A percentile compares a stretch with the other conserved stretches of the same genome.
These are phyloP conservation scores for Arrhamphus sclerolepis DNA, from an alignment of 2,797 vertebrate species.

Conservation along the genomic window DNA sequence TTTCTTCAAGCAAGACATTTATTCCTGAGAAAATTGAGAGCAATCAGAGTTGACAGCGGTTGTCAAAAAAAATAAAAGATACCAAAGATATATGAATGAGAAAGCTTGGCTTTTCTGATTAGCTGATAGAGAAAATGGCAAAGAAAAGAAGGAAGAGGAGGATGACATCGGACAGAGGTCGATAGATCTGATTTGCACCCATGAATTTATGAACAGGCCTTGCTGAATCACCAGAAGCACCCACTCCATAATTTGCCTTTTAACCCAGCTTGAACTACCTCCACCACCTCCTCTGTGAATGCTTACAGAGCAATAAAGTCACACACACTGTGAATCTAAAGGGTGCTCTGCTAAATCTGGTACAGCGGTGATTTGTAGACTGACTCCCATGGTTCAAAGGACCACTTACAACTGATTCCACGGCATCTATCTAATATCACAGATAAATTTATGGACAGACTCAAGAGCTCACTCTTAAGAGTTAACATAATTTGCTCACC, in stretches of 20 bases:
- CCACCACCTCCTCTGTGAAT: slow-evolving; percentile 16
- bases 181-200: slow-evolving; percentile 15
- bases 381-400: slow-evolving; percentile 23
- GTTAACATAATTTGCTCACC: slow-evolving; percentile 28
- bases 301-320: slow-evolving; percentile 20
- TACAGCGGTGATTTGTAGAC: slow-evolving; percentile 7
- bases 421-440: slow-evolving; percentile 25
- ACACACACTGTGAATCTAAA: slow-evolving; percentile 35
- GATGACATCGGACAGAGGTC: background rate
- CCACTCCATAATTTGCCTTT: slow-evolving; percentile 43
- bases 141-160: background rate
- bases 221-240: slow-evolving; percentile 30
- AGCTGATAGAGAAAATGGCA: background rate
- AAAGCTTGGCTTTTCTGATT: slow-evolving; percentile 1
- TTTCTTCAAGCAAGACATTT: slow-evolving; percentile 2
- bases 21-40: slow-evolving; percentile 14
- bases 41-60: background rate
- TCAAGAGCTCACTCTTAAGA: slow-evolving; percentile 19
- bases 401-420: slow-evolving; percentile 18
- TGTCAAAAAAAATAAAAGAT: background rate
- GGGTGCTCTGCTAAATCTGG: slow-evolving; percentile 21
- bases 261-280: slow-evolving; percentile 45
- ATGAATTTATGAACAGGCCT: slow-evolving; percentile 22
- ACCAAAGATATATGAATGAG: background rate
- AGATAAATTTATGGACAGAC: slow-evolving; percentile 17